These are phyloP conservation scores for Equus przewalskii DNA, from an alignment of 2,113 vertebrate species.

Conservation along the genomic window DNA sequence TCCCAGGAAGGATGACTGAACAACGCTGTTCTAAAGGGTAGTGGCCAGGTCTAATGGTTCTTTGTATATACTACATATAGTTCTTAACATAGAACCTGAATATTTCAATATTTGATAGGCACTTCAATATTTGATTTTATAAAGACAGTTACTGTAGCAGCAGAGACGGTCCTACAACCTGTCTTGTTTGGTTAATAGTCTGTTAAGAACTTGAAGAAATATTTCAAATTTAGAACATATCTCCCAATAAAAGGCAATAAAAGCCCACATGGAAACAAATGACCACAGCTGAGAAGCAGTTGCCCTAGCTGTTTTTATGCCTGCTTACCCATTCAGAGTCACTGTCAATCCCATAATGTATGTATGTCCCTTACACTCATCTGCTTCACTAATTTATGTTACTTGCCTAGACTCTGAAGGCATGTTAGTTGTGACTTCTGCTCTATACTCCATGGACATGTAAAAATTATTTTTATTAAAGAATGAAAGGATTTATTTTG, in stretches of 20 bases:
- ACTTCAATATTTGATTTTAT: constrained; percentile 22
- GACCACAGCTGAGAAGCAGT: background rate
- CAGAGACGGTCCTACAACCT: background rate
- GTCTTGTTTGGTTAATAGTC: background rate
- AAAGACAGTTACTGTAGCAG: background rate
- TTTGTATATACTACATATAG: background rate
- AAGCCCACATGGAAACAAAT: background rate
- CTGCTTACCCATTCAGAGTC: background rate
- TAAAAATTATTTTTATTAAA: constrained; percentile 19
- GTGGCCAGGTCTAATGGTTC: background rate
- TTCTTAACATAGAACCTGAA: constrained; percentile 31
- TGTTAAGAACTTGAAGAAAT: background rate
- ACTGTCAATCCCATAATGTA: background rate
- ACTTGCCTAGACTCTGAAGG: background rate
- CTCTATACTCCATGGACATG: background rate
- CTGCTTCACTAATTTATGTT: constrained; percentile 18
- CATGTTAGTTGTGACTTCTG: background rate
- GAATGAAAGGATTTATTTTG: constrained; percentile 21
- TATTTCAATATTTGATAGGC: background rate
- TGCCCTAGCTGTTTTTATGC: background rate
- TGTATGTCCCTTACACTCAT: background rate
- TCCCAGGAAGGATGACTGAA: background rate
- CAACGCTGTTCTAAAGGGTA: background rate
- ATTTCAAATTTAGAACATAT: background rate
- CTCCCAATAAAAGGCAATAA: constrained; percentile 21